phyloP scores from a whole-genome alignment of 1,140 invertebrate species.

The Ceratosolen solmsi region DNA sequence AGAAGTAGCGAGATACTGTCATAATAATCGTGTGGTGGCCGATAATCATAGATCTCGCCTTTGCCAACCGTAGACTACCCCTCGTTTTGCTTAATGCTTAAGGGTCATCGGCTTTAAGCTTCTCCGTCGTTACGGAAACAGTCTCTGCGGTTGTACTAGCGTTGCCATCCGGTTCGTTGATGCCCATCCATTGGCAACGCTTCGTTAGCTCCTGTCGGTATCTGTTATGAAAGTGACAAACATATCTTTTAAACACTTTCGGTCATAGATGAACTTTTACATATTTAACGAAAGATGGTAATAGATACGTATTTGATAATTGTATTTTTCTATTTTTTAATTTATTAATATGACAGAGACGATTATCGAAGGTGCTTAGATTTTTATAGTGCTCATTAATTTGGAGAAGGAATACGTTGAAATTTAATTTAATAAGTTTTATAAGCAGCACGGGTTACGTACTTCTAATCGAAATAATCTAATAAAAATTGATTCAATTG shows the following conservation, averaged over 20 bases:
- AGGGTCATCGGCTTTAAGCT: slow-evolving; percentile 65
- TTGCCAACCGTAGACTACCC: neutral
- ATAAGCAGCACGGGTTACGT: no score
- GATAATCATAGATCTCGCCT: slow-evolving; percentile 20
- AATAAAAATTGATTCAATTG: no score
- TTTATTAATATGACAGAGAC: no score
- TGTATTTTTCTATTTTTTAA: no score
- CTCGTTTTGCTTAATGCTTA: slow-evolving; percentile 49
- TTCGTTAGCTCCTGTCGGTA: slow-evolving; percentile 79
- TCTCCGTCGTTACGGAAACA: slow-evolving; percentile 66
- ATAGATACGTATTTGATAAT: no score
- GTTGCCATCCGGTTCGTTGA: slow-evolving; percentile 71
- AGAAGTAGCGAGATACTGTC: neutral
- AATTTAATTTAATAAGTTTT: no score
- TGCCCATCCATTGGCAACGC: slow-evolving; percentile 81
- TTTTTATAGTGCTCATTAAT: no score
- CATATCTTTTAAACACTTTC: neutral
- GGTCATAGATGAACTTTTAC: no score
- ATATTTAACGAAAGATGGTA: no score
- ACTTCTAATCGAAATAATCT: no score
- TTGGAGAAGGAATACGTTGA: no score
- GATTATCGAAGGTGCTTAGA: no score
- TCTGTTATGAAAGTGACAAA: slow-evolving; percentile 51
- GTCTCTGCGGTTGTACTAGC: slow-evolving; percentile 38
- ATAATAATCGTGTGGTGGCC: slow-evolving; percentile 48